Evolutionary conservation across 2,888 invertebrate genomes (phyloP).

Genomic region (Apoda limacodes): DNA sequence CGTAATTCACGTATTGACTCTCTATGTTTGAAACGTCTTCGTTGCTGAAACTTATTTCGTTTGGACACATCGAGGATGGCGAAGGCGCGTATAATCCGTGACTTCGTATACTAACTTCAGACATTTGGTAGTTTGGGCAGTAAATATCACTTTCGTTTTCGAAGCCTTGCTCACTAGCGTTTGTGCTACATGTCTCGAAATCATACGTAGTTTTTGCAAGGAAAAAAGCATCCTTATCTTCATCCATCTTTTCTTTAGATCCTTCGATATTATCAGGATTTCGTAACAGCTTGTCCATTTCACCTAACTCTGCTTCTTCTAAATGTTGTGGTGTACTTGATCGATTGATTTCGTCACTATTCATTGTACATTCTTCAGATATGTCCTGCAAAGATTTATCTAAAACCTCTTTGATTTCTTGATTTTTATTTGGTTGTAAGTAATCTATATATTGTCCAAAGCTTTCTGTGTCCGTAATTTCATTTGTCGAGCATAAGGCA

Average conservation of each 20-base stretch:
- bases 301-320: conserved; percentile 31
- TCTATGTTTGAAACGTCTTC: conserved; percentile 61
- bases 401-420: conserved; percentile 40
- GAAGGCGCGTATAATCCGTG: conserved; percentile 74
- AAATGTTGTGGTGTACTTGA: conserved; percentile 40
- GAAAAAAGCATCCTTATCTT: conserved; percentile 50
- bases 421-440: conserved; percentile 42
- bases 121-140: conserved; percentile 71
- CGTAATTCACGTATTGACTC: conserved; percentile 68
- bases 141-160: conserved; percentile 74
- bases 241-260: conserved; percentile 46
- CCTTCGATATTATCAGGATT: conserved; percentile 29
- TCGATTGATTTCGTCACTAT: conserved; percentile 49
- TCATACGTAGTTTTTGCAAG: conserved; percentile 56
- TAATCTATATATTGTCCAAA: conserved; percentile 63
- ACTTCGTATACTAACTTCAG: conserved; percentile 74
- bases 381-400: conserved; percentile 60
- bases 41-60: conserved; percentile 61
- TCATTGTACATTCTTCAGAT: conserved; percentile 60
- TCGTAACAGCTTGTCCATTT: conserved; percentile 43
- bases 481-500: conserved; percentile 60
- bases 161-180: conserved; percentile 58
- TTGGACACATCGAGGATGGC: conserved; percentile 63
- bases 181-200: conserved; percentile 58
- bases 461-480: conserved; percentile 63